phyloP scores from a whole-genome alignment of 2,888 invertebrate genomes.

The Ectobius pallidus region DNA sequence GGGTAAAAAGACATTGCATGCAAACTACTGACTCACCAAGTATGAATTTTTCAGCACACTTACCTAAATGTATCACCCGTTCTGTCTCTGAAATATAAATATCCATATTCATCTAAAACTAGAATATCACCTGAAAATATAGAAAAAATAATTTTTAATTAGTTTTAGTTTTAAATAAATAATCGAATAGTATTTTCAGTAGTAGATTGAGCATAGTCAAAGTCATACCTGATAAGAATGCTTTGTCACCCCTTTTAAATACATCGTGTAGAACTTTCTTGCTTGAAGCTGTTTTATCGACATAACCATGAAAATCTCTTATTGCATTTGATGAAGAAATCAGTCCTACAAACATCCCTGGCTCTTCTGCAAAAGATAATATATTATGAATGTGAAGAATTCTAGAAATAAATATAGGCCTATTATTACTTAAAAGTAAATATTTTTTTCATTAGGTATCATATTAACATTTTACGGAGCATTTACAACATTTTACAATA shows the following conservation, averaged over 20 bases:
- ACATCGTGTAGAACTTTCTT: constrained; percentile 70
- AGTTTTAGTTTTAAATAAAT: too few relatives aligned
- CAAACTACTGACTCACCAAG: too few relatives aligned
- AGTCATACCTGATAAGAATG: constrained; percentile 62
- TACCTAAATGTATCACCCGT: constrained; percentile 67
- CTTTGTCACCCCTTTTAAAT: constrained; percentile 68
- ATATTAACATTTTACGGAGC: too few relatives aligned
- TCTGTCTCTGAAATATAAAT: constrained; percentile 68
- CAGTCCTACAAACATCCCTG: constrained; percentile 84
- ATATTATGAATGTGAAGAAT: not conserved
- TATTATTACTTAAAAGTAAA: too few relatives aligned
- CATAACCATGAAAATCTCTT: constrained; percentile 74
- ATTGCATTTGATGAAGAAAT: constrained; percentile 67
- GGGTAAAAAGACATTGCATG: too few relatives aligned
- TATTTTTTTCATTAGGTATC: too few relatives aligned
- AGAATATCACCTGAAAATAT: constrained; percentile 59
- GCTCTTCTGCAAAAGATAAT: constrained; percentile 67
- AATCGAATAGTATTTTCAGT: too few relatives aligned
- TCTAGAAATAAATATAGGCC: too few relatives aligned
- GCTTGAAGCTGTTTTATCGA: constrained; percentile 63
- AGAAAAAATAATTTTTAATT: not conserved
- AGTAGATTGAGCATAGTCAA: too few relatives aligned
- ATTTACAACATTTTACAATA: too few relatives aligned
- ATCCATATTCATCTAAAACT: constrained; percentile 67
- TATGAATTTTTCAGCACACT: too few relatives aligned